Evolutionary conservation across 1,140 invertebrate species (phyloP).

Genomic region (Aphis gossypii): DNA sequence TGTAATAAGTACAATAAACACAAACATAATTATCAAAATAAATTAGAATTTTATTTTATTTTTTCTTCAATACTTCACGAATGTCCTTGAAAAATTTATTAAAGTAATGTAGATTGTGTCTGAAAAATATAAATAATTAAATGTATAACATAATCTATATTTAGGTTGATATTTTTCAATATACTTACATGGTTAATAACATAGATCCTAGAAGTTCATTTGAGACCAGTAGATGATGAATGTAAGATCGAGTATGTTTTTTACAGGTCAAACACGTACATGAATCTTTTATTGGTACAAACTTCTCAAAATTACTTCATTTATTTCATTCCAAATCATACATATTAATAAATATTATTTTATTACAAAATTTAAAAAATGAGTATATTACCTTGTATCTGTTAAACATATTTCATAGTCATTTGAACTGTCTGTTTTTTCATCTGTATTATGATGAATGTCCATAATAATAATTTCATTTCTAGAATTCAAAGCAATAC

Average conservation of each 20-base stretch:
- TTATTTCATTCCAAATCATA: constrained; percentile 62
- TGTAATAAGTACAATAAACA: neutral
- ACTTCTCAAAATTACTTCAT: constrained; percentile 76
- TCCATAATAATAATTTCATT: constrained; percentile 34
- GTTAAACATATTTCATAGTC: constrained; percentile 39
- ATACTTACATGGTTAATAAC: constrained; percentile 77
- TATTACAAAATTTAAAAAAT: neutral
- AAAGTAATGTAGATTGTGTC: constrained; percentile 52
- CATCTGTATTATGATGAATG: neutral
- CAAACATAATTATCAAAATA: neutral
- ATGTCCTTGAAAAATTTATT: constrained; percentile 47
- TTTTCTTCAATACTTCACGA: constrained; percentile 32
- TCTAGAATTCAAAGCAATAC: neutral
- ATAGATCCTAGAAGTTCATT: constrained; percentile 78
- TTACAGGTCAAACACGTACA: constrained; percentile 81
- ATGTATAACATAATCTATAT: neutral
- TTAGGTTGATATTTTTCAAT: neutral
- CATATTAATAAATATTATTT: neutral
- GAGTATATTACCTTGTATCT: constrained; percentile 34
- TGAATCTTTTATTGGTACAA: constrained; percentile 71
- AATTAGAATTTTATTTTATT: neutral
- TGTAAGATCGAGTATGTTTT: constrained; percentile 83
- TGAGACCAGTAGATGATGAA: constrained; percentile 81
- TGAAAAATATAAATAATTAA: constrained; percentile 25
- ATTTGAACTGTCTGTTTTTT: neutral